phyloP scores from a whole-genome alignment of 2,113 vertebrate genomes.

The Ictalurus punctatus region DNA sequence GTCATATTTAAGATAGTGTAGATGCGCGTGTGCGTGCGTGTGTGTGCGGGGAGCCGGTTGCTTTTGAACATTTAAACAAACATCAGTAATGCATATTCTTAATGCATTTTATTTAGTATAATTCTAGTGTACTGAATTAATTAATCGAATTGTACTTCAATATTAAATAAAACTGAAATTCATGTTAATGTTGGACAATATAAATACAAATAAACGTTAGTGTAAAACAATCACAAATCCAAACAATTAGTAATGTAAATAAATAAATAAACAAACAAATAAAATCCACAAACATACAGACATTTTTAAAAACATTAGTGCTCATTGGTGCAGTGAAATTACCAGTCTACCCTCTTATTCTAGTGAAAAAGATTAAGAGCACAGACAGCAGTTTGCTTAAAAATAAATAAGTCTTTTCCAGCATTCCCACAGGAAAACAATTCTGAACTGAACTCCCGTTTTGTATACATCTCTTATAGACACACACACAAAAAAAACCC shows the following conservation, averaged over 20 bases:
- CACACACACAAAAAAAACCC: too few relatives aligned
- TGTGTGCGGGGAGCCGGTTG: too few relatives aligned
- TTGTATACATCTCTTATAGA: too few relatives aligned
- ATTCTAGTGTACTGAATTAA: too few relatives aligned
- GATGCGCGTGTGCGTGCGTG: too few relatives aligned
- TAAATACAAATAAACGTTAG: background rate
- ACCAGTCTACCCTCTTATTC: background rate
- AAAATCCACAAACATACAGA: constrained; percentile 3
- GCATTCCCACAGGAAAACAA: constrained; percentile 9
- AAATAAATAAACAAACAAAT: too few relatives aligned
- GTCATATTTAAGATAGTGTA: too few relatives aligned
- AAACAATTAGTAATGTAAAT: background rate
- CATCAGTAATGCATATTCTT: background rate
- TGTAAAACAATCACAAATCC: background rate
- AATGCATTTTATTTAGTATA: background rate
- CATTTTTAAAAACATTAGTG: background rate
- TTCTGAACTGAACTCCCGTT: background rate
- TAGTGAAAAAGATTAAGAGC: background rate
- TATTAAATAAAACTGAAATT: background rate
- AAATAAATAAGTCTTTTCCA: background rate
- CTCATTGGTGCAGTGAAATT: background rate
- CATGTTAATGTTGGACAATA: background rate
- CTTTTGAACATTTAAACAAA: background rate
- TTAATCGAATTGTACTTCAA: background rate
- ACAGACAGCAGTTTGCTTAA: background rate